Conservation (phyloP, 2,797 vertebrate genomes). For the Chrysocyon brachyurus region DNA sequence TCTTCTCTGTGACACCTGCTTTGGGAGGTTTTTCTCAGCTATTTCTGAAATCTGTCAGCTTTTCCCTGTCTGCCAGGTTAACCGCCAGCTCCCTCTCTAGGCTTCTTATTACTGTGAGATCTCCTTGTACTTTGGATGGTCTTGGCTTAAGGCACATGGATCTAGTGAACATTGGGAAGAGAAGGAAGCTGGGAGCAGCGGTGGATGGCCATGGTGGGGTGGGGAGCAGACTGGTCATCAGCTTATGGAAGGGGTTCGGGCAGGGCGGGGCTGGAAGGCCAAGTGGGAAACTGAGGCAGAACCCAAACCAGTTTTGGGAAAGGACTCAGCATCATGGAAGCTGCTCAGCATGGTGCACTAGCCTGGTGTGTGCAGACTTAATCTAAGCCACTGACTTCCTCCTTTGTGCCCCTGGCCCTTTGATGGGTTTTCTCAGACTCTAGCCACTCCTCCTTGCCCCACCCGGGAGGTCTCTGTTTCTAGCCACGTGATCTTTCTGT, state of each 20-base stretch:
- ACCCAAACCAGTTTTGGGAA: not conserved
- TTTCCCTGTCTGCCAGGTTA: not conserved
- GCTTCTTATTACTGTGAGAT: not conserved
- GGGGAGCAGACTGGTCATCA: too few relatives aligned
- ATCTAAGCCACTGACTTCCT: not conserved
- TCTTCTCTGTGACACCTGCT: not conserved
- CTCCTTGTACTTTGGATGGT: not conserved
- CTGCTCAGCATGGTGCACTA: not conserved
- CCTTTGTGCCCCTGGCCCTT: not conserved
- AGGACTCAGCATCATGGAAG: rapidly evolving
- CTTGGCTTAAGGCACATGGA: not conserved
- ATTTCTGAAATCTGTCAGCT: not conserved
- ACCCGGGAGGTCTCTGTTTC: not conserved
- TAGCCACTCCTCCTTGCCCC: rapidly evolving
- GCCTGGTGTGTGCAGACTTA: not conserved
- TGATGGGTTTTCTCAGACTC: not conserved
- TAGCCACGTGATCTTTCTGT: not conserved
- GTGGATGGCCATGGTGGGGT: not conserved
- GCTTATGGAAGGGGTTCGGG: not conserved
- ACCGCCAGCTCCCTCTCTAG: not conserved
- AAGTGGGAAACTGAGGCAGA: not conserved
- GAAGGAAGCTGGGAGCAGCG: not conserved
- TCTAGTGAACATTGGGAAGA: not conserved
- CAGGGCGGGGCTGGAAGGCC: not conserved
- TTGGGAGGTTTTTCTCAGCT: not conserved